These are phyloP conservation scores for Nipponia nippon DNA, from an alignment of 2,113 vertebrate genomes.

Conservation along the genomic window DNA sequence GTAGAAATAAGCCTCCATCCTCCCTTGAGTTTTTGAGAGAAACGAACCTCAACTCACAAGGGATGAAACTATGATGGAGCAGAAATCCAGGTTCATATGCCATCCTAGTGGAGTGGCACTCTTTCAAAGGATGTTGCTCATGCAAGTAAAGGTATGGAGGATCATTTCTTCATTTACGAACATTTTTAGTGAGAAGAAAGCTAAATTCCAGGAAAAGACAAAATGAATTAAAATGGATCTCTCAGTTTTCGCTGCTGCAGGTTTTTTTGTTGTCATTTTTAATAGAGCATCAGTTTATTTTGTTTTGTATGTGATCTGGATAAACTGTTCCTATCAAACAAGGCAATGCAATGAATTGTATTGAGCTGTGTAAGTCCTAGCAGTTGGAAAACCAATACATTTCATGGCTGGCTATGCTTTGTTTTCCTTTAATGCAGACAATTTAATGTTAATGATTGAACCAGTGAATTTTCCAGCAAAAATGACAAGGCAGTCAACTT, in stretches of 20 bases:
- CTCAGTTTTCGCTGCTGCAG: not conserved
- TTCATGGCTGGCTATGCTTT: not conserved
- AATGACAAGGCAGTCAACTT: constrained; percentile 39
- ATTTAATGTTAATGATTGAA: constrained; percentile 19
- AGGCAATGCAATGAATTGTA: not conserved
- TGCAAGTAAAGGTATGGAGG: not conserved
- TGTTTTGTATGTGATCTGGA: not conserved
- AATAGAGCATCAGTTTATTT: not conserved
- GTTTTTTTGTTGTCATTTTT: not conserved
- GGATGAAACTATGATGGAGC: accelerated
- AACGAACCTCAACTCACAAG: not conserved
- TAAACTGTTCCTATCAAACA: not conserved
- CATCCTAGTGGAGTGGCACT: not conserved
- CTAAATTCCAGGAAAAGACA: not conserved
- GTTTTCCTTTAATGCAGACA: constrained; percentile 50
- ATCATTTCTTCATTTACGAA: not conserved
- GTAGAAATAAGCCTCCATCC: not conserved
- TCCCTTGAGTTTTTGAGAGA: not conserved
- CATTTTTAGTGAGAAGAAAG: not conserved
- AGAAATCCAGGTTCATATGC: not conserved
- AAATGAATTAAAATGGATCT: not conserved
- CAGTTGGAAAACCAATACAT: not conserved
- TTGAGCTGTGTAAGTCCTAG: not conserved
- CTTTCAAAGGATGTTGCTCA: not conserved
- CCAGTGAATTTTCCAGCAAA: constrained; percentile 10